phyloP scores from a whole-genome alignment of 2,888 invertebrate species.

The Mimachlamys varia region DNA sequence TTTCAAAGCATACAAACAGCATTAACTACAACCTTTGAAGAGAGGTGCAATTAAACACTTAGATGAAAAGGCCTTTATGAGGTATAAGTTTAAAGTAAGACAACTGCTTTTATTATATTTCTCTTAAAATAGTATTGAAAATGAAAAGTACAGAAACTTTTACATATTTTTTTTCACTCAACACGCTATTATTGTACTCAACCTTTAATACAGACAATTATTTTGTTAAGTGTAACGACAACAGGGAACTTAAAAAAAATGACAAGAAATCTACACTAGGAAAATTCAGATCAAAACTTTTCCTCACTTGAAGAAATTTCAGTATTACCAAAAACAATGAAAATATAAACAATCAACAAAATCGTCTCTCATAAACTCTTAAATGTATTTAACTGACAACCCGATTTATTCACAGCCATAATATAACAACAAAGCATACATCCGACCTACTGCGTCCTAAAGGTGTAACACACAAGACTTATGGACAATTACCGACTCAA shows the following conservation, averaged over 20 bases:
- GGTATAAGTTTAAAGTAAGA: background rate
- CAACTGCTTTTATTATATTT: background rate
- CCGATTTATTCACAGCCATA: background rate
- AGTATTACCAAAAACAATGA: background rate
- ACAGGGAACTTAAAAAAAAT: background rate
- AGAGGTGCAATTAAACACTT: background rate
- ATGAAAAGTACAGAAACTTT: background rate
- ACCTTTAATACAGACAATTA: background rate
- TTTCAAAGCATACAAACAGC: background rate
- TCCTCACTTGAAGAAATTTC: background rate
- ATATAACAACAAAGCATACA: background rate
- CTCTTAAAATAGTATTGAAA: background rate
- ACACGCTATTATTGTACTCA: background rate
- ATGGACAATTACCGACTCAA: no score
- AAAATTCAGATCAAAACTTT: background rate
- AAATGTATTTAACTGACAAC: slow-evolving; percentile 22
- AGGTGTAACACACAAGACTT: background rate
- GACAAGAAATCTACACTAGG: background rate
- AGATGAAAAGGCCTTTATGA: background rate
- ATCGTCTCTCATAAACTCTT: background rate
- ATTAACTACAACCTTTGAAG: background rate
- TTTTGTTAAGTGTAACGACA: background rate
- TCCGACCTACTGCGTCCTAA: background rate
- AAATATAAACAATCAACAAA: slow-evolving; percentile 28
- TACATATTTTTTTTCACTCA: background rate